Evolutionary conservation across 2,888 invertebrate genomes (phyloP).

Genomic region (Parthenolecanium corni): DNA sequence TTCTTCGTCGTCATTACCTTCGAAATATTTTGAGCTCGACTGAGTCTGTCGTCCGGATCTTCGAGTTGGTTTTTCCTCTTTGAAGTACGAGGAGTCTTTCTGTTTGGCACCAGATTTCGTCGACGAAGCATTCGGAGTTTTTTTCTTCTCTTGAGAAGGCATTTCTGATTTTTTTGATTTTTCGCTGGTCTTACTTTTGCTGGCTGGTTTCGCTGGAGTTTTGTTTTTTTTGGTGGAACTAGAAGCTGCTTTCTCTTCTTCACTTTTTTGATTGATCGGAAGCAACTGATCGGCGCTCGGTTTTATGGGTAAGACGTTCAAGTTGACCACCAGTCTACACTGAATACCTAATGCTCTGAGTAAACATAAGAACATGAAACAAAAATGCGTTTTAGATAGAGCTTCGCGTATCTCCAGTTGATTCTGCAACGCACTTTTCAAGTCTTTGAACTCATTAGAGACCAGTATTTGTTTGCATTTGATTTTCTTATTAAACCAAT

Average conservation of each 20-base stretch:
- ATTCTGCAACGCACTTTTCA: conserved; percentile 39
- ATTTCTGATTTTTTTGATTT: conserved; percentile 37
- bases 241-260: conserved; percentile 14
- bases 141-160: not conserved
- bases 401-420: conserved; percentile 53
- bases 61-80: conserved; percentile 24
- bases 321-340: conserved; percentile 66
- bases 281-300: conserved; percentile 42
- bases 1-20: not conserved
- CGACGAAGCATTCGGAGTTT: not conserved
- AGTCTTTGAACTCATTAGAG: conserved; percentile 1
- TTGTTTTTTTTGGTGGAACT: not conserved
- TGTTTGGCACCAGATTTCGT: not conserved
- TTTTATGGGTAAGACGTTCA: conserved; percentile 63
- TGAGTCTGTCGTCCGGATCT: conserved; percentile 35
- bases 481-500: conserved; percentile 55
- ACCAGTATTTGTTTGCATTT: conserved; percentile 41
- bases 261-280: conserved; percentile 29
- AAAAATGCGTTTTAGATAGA: conserved; percentile 54
- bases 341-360: conserved; percentile 69
- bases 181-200: conserved; percentile 34
- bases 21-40: conserved; percentile 20
- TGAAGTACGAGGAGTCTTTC: conserved; percentile 39
- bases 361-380: conserved; percentile 63
- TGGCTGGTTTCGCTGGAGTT: conserved; percentile 34